Base-by-base conservation (phyloP, 2,888 invertebrate species). In the Epistrophe eligans region DNA sequence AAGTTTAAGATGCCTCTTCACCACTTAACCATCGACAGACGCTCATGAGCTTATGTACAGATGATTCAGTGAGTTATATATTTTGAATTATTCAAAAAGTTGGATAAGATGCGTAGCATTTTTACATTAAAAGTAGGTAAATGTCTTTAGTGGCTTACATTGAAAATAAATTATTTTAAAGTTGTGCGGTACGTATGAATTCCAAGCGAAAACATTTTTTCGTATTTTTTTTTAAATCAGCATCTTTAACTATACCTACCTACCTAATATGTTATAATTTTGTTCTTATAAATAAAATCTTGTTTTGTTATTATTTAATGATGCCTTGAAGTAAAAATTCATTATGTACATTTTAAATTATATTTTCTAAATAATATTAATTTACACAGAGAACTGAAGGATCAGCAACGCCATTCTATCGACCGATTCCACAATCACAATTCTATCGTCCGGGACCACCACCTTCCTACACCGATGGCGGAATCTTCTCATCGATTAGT, bases 401-500 rank as follows among this genome's bases (percentile, higher is more conserved):
- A 79, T 81, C 89, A 88, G 83, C 43, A 88, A 90, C 71, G 71
- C 94, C 94, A 73, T 95, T 94, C 92, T 96, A 96, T 93, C 93
- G 96, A 79, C 96, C 96, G 50, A 93, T 93, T 80, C 91, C 93
- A 90, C 91, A 94, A 90, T 92, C 94, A 89, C 92, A 94, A 89
- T 92, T 94, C 89, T 90, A 94, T 89, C 92, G 94, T 88, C 90
- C 94, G 60, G 91, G 94, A 84, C 89, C 93, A 71, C 91, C 94
- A 62, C 79, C 91, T 90, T 87, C 91, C 11, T 91, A 91, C 40
- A 93, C 93, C 71, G 93, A 94, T 88, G 92, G 93, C 83, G 96
- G 96, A 43, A 95, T 97, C 89, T 95, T 97, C 90, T 95, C 97
- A 24, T 96, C 96, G 52, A 94, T 97, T 90, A 95, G 95, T 90